Conservation (phyloP, 2,113 vertebrate genomes). For the Gila orcuttii region DNA sequence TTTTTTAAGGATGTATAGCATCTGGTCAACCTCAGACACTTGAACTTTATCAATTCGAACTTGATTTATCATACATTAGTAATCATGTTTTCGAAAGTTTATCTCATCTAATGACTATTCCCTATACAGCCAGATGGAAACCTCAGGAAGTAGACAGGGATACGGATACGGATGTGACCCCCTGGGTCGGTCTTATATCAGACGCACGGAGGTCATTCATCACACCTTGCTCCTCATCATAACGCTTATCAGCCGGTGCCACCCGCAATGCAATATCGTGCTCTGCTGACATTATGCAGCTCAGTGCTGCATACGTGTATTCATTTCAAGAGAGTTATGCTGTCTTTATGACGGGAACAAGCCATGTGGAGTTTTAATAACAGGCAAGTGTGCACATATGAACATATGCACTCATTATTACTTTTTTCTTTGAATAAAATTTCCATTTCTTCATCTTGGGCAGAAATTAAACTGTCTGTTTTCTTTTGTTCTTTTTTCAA, state of each 20-base stretch:
- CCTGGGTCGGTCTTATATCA: conserved; percentile 1
- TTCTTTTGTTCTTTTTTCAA: neutral
- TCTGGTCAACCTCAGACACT: neutral
- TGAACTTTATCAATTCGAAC: neutral
- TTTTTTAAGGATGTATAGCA: neutral
- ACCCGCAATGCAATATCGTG: conserved; percentile 24
- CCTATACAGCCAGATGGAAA: neutral
- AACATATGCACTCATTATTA: neutral
- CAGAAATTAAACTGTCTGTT: neutral
- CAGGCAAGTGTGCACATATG: neutral
- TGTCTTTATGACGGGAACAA: neutral
- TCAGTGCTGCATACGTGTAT: neutral
- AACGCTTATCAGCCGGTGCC: neutral
- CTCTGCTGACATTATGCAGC: neutral
- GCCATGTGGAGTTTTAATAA: conserved; percentile 11
- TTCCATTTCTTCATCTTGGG: neutral
- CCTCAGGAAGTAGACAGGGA: neutral
- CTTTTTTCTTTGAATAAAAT: neutral
- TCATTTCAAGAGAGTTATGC: neutral
- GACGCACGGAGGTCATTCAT: conserved; percentile 16
- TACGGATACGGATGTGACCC: neutral
- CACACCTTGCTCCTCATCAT: conserved; percentile 14
- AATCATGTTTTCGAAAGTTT: neutral
- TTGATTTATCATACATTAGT: neutral
- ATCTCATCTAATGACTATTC: conserved; percentile 1